A percentile compares a stretch with the other conserved stretches of the same genome.
Conservation (phyloP, 2,113 vertebrate genomes). For the Lynx canadensis region DNA sequence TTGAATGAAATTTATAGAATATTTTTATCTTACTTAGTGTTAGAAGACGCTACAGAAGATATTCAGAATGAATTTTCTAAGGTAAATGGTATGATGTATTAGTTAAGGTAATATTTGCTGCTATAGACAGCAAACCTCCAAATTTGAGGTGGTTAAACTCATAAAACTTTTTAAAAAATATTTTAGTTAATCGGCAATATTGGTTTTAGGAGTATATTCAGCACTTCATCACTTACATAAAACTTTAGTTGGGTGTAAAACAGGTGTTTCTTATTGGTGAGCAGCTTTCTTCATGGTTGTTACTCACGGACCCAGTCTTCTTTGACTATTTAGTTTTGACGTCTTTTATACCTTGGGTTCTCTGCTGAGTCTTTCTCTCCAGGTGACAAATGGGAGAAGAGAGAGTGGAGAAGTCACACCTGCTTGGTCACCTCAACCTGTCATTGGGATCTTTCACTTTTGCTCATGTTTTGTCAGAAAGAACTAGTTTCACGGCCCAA, state of each 20-base stretch:
- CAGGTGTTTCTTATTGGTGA: background rate
- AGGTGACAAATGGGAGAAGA: background rate
- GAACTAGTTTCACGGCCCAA: background rate
- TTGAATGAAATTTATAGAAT: background rate
- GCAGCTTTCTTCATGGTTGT: background rate
- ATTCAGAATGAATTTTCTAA: background rate
- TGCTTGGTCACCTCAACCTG: background rate
- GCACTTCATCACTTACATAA: too few relatives aligned
- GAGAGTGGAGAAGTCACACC: background rate
- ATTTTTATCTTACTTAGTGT: background rate
- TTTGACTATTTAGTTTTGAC: background rate
- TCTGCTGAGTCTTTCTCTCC: background rate
- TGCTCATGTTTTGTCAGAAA: background rate
- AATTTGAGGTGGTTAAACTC: background rate
- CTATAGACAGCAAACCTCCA: background rate
- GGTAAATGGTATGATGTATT: background rate
- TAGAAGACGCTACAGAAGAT: background rate
- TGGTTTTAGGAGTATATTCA: too few relatives aligned
- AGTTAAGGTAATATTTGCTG: background rate
- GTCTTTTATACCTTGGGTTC: background rate
- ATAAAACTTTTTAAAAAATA: background rate
- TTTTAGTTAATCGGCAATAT: too few relatives aligned
- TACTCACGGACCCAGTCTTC: background rate
- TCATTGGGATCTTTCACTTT: background rate
- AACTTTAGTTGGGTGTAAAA: conserved; percentile 14